These are phyloP conservation scores for Caenorhabditis japonica DNA, from an alignment of 2,888 invertebrate species.

Conservation along the genomic window DNA sequence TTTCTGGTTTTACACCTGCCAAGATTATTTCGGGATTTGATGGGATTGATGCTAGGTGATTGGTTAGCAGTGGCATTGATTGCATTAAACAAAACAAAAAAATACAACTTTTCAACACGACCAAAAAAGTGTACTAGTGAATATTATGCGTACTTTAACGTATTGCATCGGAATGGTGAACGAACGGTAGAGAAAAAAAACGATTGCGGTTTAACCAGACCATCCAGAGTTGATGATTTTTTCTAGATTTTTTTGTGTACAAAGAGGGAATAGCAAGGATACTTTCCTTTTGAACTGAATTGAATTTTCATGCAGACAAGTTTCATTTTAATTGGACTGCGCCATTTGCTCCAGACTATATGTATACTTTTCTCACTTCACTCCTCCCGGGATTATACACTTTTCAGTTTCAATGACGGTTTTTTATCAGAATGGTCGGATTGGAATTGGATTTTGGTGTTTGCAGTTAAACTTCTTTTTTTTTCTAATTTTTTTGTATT, in stretches of 20 bases:
- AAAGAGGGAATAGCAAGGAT: too few species aligned
- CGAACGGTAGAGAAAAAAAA: conserved; percentile 26
- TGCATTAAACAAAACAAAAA: neutral
- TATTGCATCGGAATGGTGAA: conserved; percentile 10
- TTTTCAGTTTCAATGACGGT: neutral
- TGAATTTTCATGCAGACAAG: too few species aligned
- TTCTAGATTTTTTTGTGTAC: too few species aligned
- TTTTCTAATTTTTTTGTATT: too few species aligned
- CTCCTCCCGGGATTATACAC: conserved; percentile 3
- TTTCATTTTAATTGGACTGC: conserved; percentile 14
- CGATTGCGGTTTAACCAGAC: too few species aligned
- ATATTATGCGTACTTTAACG: conserved; percentile 37
- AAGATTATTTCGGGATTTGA: conserved; percentile 37
- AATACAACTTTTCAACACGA: neutral
- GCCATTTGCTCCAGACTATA: neutral
- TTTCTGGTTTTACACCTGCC: conserved; percentile 11
- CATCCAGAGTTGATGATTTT: too few species aligned
- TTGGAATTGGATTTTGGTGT: too few species aligned
- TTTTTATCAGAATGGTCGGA: too few species aligned
- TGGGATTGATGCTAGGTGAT: conserved; percentile 28
- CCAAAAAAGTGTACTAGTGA: conserved; percentile 24
- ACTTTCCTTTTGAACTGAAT: too few species aligned
- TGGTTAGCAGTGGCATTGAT: too few species aligned
- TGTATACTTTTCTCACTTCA: neutral
- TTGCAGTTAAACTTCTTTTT: too few species aligned